Evolutionary conservation across 2,797 vertebrate genomes (phyloP).

Genomic region (Eurystomus glaucurus): DNA sequence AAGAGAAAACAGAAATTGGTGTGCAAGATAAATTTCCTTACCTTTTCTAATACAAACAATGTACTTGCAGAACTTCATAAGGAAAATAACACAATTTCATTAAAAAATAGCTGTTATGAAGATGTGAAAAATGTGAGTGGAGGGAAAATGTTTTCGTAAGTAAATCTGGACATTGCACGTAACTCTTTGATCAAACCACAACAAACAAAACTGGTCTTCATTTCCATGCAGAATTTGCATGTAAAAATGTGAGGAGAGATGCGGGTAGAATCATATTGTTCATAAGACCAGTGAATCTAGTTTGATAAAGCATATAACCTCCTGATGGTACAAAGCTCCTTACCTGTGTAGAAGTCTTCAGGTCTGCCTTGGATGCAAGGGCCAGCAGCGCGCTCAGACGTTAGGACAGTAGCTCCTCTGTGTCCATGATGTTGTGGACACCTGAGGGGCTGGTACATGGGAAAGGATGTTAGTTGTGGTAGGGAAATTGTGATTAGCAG

Average conservation of each 20-base stretch:
- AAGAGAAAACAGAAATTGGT: neutral
- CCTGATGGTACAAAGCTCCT: neutral
- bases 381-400: too few species aligned
- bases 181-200: neutral
- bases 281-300: neutral
- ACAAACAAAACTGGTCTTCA: neutral
- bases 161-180: rapidly evolving
- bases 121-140: neutral
- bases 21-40: neutral
- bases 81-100: neutral
- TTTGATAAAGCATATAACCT: neutral
- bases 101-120: neutral
- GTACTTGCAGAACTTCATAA: neutral
- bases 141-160: neutral
- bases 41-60: neutral
- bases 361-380: neutral
- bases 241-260: neutral
- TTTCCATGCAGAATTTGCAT: neutral
- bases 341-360: neutral
- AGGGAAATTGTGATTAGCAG: neutral
- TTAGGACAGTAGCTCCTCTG: neutral
- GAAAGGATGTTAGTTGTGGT: neutral
- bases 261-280: neutral
- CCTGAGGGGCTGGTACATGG: neutral
- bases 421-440: neutral